Conservation (phyloP, 53 echinoderm and acorn worm species). For the Actinopyga echinites region DNA sequence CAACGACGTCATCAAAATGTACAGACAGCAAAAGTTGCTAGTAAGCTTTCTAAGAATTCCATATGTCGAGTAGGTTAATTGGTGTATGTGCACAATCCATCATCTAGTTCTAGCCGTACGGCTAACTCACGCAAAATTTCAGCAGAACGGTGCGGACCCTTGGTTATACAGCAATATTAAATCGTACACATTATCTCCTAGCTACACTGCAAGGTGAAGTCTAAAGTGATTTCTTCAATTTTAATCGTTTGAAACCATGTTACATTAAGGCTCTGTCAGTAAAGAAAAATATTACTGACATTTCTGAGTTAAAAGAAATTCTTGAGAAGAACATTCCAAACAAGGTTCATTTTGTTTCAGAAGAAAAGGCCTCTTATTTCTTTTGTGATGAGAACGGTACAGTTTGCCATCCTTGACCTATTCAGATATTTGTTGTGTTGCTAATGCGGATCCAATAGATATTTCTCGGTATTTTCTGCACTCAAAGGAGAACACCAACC, state of each 20-base stretch:
- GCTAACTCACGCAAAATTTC: constrained; percentile 29
- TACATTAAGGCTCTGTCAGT: too few relatives aligned
- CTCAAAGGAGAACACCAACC: too few relatives aligned
- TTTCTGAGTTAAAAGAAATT: background rate
- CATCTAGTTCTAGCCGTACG: background rate
- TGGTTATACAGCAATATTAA: constrained; percentile 21
- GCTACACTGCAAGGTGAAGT: constrained; percentile 39
- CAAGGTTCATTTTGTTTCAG: too few relatives aligned
- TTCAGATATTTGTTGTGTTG: too few relatives aligned
- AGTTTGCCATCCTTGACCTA: too few relatives aligned
- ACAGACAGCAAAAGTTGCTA: constrained; percentile 10
- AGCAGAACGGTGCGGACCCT: constrained; percentile 30
- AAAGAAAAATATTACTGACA: too few relatives aligned
- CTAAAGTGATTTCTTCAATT: constrained; percentile 32
- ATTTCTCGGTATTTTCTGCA: too few relatives aligned
- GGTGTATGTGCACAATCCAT: background rate
- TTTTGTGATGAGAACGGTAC: too few relatives aligned
- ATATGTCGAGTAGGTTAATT: constrained; percentile 24
- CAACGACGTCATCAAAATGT: constrained; percentile 22
- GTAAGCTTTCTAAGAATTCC: background rate
- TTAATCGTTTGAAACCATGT: background rate
- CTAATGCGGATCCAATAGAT: too few relatives aligned
- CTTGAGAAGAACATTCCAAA: too few relatives aligned
- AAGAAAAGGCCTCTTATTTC: too few relatives aligned
- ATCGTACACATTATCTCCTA: constrained; percentile 38